Evolutionary conservation across 2,797 vertebrate species (phyloP).

Genomic region (Arctocebus calabarensis): DNA sequence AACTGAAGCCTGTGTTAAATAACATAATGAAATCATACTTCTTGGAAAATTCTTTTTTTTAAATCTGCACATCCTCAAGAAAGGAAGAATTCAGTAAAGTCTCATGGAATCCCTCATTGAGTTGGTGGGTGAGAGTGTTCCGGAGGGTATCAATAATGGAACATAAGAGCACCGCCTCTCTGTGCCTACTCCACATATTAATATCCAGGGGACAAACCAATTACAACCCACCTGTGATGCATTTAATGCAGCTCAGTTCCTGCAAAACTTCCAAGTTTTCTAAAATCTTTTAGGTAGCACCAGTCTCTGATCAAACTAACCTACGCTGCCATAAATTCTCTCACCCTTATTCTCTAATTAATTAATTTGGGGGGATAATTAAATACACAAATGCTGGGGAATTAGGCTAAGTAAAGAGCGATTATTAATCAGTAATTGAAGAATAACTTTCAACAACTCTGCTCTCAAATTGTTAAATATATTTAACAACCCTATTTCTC

Average conservation of each 20-base stretch:
- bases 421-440: constrained; percentile 21
- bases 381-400: background rate
- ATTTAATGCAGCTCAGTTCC: background rate
- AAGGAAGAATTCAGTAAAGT: background rate
- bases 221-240: background rate
- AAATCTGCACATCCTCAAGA: constrained; percentile 11
- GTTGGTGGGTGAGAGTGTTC: background rate
- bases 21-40: background rate
- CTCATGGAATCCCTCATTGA: background rate
- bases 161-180: background rate
- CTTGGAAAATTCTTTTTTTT: background rate
- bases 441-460: background rate
- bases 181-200: background rate
- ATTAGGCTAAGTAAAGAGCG: background rate
- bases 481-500: background rate
- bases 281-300: background rate
- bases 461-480: no score
- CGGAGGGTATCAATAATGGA: background rate
- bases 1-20: background rate
- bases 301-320: constrained; percentile 16
- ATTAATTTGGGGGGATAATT: background rate
- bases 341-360: background rate
- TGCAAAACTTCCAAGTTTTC: background rate
- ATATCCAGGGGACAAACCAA: background rate
- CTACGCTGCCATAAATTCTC: background rate